Evolutionary conservation across 2,113 vertebrate species (phyloP).

Genomic region (Montifringilla adamsi): DNA sequence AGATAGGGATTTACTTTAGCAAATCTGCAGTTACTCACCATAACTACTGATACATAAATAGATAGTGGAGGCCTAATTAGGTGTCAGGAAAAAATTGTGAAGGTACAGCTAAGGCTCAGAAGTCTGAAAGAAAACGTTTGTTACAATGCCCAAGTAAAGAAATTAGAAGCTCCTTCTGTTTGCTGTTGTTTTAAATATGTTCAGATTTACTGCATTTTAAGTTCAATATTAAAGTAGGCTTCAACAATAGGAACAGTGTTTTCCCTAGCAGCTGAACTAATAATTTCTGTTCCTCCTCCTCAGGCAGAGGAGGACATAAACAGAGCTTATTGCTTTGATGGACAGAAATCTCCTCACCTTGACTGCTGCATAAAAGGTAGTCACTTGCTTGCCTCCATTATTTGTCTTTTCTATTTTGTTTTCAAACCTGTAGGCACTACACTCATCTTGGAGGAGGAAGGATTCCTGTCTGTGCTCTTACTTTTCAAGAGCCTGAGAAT

Average conservation of each 20-base stretch:
- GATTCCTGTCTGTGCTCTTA: slow-evolving; percentile 88
- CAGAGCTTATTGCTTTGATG: neutral
- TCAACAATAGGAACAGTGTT: neutral
- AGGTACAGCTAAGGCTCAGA: neutral
- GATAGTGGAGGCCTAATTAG: neutral
- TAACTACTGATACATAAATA: neutral
- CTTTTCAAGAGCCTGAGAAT: slow-evolving; percentile 95
- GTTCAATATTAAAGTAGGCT: neutral
- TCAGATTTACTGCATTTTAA: neutral
- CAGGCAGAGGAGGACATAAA: neutral
- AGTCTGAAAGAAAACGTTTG: neutral
- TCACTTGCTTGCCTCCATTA: accelerated
- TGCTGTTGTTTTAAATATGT: neutral
- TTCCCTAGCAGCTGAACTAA: neutral
- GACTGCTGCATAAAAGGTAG: neutral
- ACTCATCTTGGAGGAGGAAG: slow-evolving; percentile 88
- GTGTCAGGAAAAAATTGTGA: neutral
- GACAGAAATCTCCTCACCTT: neutral
- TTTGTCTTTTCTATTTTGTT: neutral
- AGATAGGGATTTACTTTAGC: neutral
- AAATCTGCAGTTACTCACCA: neutral
- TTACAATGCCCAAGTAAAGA: neutral
- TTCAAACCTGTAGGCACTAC: slow-evolving; percentile 76
- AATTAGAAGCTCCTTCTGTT: neutral
- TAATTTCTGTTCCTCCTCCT: neutral